Conservation (phyloP, 2,888 invertebrate genomes). For the Geophilus truncorum region DNA sequence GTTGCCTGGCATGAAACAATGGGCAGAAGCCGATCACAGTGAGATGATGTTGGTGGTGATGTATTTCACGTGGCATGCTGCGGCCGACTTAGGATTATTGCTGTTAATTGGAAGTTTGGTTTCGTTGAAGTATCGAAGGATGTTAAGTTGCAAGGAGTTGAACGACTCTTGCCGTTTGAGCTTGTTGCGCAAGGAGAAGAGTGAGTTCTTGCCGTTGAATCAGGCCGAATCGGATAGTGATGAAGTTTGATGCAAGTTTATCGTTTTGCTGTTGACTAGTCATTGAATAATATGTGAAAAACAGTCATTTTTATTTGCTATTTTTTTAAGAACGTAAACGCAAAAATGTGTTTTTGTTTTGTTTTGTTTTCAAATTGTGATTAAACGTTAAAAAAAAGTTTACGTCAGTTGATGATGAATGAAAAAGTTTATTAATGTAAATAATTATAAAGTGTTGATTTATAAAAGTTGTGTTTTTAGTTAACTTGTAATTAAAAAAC, state of each 20-base stretch:
- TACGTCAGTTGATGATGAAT: too few relatives aligned
- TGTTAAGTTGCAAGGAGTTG: not conserved
- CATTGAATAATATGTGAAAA: too few relatives aligned
- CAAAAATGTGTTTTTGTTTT: too few relatives aligned
- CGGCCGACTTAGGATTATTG: slow-evolving; percentile 34
- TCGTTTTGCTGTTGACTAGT: not conserved
- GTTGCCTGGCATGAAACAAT: slow-evolving; percentile 42
- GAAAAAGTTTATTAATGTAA: too few relatives aligned
- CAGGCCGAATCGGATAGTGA: not conserved
- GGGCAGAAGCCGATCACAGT: slow-evolving; percentile 48
- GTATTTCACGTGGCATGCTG: slow-evolving; percentile 40
- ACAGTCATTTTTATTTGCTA: too few relatives aligned
- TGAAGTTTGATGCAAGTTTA: not conserved
- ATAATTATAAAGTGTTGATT: too few relatives aligned
- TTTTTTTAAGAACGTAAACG: too few relatives aligned
- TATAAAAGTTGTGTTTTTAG: too few relatives aligned
- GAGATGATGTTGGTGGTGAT: slow-evolving; percentile 52
- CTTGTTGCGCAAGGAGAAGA: not conserved
- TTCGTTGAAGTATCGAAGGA: slow-evolving; percentile 1
- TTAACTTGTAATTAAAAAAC: too few relatives aligned
- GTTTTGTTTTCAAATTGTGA: too few relatives aligned
- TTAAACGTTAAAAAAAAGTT: too few relatives aligned
- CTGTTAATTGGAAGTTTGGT: slow-evolving; percentile 31
- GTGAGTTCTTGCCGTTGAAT: not conserved
- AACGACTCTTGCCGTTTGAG: not conserved